A percentile compares a stretch with the other conserved stretches of the same genome.
Conservation (phyloP, 2,113 vertebrate species). For the Eurystomus gularis region DNA sequence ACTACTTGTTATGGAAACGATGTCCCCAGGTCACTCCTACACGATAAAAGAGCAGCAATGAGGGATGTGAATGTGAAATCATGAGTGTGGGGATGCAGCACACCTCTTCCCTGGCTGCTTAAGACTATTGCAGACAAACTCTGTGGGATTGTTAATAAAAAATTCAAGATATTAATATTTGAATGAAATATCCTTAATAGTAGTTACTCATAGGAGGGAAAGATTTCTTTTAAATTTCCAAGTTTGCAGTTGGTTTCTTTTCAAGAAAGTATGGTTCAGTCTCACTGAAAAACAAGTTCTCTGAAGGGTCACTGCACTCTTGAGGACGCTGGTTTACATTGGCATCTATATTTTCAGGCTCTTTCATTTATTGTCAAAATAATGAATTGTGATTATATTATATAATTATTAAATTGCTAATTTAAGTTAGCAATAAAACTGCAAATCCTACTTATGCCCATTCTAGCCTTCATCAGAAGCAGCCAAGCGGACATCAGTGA, state of each 20-base stretch:
- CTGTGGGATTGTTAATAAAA: not conserved
- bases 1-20: not conserved
- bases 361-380: not conserved
- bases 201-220: not conserved
- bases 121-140: not conserved
- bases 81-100: fast-evolving
- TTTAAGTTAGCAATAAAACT: not conserved
- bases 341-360: not conserved
- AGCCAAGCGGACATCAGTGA: not conserved
- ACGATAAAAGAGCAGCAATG: too few relatives aligned
- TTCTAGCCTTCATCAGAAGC: not conserved
- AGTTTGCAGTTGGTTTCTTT: not conserved
- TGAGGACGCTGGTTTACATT: not conserved
- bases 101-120: not conserved
- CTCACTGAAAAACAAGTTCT: not conserved
- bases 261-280: not conserved
- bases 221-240: not conserved
- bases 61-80: not conserved
- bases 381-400: too few relatives aligned
- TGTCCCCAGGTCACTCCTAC: not conserved
- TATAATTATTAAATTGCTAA: too few relatives aligned
- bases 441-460: not conserved
- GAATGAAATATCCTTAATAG: not conserved
- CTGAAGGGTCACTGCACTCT: not conserved
- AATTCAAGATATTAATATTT: not conserved